These are phyloP conservation scores for Platynereis dumerilii DNA, from an alignment of 2,888 invertebrate species.

Conservation along the genomic window DNA sequence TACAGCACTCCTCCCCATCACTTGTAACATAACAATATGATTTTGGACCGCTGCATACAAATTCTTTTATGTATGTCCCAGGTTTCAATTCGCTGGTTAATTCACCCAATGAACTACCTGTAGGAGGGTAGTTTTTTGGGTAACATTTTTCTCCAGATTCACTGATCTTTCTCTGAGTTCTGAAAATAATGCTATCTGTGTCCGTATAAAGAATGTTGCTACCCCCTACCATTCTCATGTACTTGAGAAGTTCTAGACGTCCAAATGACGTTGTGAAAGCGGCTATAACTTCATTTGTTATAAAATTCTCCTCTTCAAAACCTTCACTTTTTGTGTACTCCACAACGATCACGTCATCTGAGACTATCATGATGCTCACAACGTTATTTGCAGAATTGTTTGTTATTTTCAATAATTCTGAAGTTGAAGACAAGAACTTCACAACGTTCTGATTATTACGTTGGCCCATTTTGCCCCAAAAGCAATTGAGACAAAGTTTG, in stretches of 20 bases:
- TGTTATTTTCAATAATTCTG: conserved; percentile 3
- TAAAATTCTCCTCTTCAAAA: not conserved
- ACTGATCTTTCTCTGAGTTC: not conserved
- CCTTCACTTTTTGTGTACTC: not conserved
- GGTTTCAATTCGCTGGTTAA: conserved; percentile 9
- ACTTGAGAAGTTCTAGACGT: conserved; percentile 28
- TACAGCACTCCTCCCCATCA: too few relatives aligned
- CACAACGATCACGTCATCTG: not conserved
- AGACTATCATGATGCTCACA: not conserved
- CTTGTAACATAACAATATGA: too few relatives aligned
- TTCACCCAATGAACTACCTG: conserved; percentile 6
- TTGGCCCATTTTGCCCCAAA: conserved; percentile 34
- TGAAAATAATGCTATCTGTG: too few relatives aligned
- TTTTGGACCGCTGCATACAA: too few relatives aligned
- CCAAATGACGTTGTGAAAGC: conserved; percentile 13
- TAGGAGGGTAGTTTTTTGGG: too few relatives aligned
- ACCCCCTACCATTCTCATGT: conserved; percentile 43
- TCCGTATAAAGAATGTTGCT: conserved; percentile 10
- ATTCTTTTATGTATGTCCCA: conserved; percentile 58
- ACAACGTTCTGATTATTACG: not conserved
- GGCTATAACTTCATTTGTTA: conserved; percentile 11
- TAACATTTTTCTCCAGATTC: too few relatives aligned
- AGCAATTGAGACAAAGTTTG: conserved; percentile 13
- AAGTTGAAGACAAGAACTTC: not conserved
- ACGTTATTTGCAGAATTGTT: not conserved